A percentile compares a stretch with the other conserved stretches of the same genome.
Evolutionary conservation across 1,140 invertebrate species (phyloP).

Genomic region (Dolichoris vasculosae): DNA sequence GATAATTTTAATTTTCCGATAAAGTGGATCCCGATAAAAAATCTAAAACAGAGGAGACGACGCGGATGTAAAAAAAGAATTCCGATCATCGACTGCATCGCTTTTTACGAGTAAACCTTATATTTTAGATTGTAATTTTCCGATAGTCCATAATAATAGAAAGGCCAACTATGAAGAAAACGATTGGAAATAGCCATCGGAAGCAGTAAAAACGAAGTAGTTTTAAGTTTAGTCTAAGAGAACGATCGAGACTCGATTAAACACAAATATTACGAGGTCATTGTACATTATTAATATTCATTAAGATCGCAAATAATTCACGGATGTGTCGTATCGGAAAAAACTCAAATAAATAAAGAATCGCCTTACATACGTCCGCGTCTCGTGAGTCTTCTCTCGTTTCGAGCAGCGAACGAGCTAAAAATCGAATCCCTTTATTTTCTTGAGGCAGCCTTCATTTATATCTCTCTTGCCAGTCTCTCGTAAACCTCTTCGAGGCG

Average conservation of each 20-base stretch:
- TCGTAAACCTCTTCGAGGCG: not conserved
- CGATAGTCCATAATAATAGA: not conserved
- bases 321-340: not conserved
- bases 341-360: not conserved
- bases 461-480: not conserved
- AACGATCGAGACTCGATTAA: not conserved
- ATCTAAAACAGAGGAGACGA: too few species aligned
- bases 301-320: not conserved
- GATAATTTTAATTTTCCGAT: too few species aligned
- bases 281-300: not conserved
- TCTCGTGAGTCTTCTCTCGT: not conserved
- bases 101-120: not conserved
- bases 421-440: conserved; percentile 7
- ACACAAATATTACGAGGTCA: not conserved
- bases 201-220: not conserved
- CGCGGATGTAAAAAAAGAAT: too few species aligned
- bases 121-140: not conserved
- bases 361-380: not conserved
- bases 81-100: not conserved
- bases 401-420: not conserved
- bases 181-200: not conserved
- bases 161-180: not conserved
- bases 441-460: not conserved
- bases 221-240: not conserved
- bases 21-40: too few species aligned